Base-by-base conservation (phyloP, 2,113 vertebrate species). In the Sinocyclocheilus rhinocerous region DNA sequence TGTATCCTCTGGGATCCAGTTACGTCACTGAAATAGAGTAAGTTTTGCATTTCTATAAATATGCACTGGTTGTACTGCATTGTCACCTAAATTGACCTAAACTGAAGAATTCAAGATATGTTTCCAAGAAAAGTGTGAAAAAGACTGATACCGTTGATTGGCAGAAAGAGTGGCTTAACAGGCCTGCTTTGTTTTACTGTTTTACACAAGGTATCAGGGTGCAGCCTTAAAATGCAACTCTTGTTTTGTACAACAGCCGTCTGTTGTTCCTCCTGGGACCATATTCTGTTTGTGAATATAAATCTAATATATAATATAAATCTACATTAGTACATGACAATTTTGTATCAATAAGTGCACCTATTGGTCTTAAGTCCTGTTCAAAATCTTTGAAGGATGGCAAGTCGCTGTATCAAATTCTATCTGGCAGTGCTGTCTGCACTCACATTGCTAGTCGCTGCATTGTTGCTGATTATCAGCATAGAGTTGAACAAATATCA, bases 21-120 rank as follows among this genome's bases (percentile, higher is more conserved):
- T 95, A 95, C 94, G 93, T 95, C 93, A 91, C 93, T 93, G 94
- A 95, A 90, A 93, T 95, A 82, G 95, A 95, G 95, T 95, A 93
- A 92, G 95, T 93, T 88, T 9, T 50, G 10, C 29, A 10, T 61
- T 26, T 29, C 13, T 29, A 7, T 33, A 45, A 2, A 48, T 48
- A 48, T 48, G 45, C 10, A 48, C 45, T 48, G 42, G 42, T 45
- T 45, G 42, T 39, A 39, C 1, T 50, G 6, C 55, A 63, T 63
- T 52, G 11, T 20, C 20, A 48, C 4, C 15, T 48, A 12, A 80
- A 16, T 63, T 7, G 12, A 81, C 16, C 29, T 36, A 20, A 57
- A 59, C 10, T 12, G 20, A 57, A 39, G 5, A 26, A 9, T 39
- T 63, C 57, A 63, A 80, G n/a, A 65, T 59, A 12, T 2, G 1